Conservation (phyloP, 2,888 invertebrate genomes). For the Apoda limacodes region DNA sequence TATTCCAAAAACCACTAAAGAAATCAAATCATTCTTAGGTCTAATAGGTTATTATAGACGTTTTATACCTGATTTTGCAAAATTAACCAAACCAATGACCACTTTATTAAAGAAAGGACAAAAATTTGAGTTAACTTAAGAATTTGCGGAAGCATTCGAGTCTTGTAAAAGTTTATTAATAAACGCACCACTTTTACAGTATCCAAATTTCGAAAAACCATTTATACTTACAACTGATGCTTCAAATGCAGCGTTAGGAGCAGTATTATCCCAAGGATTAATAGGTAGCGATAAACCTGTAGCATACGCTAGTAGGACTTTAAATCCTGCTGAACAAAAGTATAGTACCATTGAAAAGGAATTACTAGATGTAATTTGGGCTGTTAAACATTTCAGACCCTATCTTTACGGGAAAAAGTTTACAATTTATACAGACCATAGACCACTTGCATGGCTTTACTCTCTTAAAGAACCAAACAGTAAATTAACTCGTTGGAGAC, state of each 20-base stretch:
- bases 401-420: constrained; percentile 30
- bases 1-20: constrained; percentile 20
- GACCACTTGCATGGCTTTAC: constrained; percentile 16
- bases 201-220: constrained; percentile 16
- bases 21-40: constrained; percentile 26
- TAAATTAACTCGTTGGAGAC: constrained; percentile 15
- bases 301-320: constrained; percentile 12
- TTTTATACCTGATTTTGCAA: constrained; percentile 22
- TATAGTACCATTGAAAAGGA: constrained; percentile 14
- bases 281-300: constrained; percentile 14
- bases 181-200: constrained; percentile 9
- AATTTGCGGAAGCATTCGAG: constrained; percentile 17
- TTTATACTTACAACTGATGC: constrained; percentile 23
- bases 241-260: constrained; percentile 13
- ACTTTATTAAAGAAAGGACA: constrained; percentile 18
- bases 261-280: constrained; percentile 14
- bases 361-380: constrained; percentile 17
- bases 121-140: constrained; percentile 7
- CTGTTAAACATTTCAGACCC: constrained; percentile 19
- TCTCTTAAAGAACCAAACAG: constrained; percentile 17
- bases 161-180: constrained; percentile 15
- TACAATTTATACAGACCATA: constrained; percentile 15
- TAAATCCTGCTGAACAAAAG: constrained; percentile 8
- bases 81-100: constrained; percentile 23
- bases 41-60: constrained; percentile 23